Evolutionary conservation across 1,140 invertebrate species (phyloP).

Genomic region (Drosophila kepulauana): DNA sequence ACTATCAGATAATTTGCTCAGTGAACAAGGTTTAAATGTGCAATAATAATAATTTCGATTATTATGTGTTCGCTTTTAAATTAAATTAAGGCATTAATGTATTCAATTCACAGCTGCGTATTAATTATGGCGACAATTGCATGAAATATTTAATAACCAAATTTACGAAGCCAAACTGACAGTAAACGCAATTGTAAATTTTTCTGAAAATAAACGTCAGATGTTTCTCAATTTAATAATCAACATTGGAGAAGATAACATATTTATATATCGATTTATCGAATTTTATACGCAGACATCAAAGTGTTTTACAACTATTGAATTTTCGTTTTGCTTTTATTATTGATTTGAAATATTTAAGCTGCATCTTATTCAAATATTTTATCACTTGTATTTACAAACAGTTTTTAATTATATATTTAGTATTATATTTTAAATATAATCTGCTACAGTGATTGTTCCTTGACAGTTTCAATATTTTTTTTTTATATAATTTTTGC

Average conservation of each 20-base stretch:
- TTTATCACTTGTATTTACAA: not conserved
- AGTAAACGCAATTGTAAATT: not conserved
- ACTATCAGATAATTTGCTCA: not conserved
- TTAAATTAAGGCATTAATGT: not conserved
- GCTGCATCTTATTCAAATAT: not conserved
- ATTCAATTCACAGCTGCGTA: not conserved
- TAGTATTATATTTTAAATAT: not conserved
- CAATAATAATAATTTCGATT: not conserved
- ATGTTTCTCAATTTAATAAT: too few relatives aligned
- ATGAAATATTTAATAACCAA: conserved; percentile 14
- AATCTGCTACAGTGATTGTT: not conserved
- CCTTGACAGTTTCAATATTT: not conserved
- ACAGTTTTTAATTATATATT: not conserved
- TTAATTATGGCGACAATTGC: conserved; percentile 9
- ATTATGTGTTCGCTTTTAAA: not conserved
- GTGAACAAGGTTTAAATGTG: not conserved
- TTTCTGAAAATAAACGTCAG: too few relatives aligned
- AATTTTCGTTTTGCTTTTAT: not conserved
- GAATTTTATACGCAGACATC: not conserved
- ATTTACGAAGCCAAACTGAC: not conserved
- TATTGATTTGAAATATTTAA: not conserved
- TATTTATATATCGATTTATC: not conserved
- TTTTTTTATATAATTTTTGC: too few relatives aligned
- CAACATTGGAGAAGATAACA: too few relatives aligned
- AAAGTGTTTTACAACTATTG: not conserved